Conservation (phyloP, 2,888 invertebrate species). For the Phortica okadai region DNA sequence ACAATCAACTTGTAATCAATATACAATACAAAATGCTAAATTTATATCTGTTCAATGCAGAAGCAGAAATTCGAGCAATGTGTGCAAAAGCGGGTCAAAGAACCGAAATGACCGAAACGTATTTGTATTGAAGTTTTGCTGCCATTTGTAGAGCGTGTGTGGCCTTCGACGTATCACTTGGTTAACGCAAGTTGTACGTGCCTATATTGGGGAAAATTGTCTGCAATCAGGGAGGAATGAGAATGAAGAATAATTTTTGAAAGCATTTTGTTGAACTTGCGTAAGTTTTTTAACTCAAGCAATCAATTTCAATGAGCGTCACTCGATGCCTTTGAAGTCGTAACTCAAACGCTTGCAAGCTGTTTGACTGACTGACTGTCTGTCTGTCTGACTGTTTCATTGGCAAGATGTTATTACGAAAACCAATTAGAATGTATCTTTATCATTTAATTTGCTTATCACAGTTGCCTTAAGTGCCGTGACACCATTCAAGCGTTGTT, state of each 20-base stretch:
- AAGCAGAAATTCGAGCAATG: background rate
- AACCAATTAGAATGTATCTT: constrained; percentile 25
- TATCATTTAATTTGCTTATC: constrained; percentile 51
- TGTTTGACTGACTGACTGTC: too few relatives aligned
- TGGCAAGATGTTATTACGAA: background rate
- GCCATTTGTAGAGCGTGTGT: background rate
- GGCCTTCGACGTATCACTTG: background rate
- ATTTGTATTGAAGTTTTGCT: background rate
- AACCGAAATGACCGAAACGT: background rate
- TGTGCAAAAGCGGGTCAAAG: background rate
- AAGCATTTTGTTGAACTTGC: background rate
- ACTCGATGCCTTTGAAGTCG: constrained; percentile 12
- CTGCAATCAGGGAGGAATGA: background rate
- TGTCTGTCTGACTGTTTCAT: too few relatives aligned
- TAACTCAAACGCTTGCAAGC: background rate
- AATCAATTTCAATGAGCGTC: constrained; percentile 6
- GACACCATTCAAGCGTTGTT: constrained; percentile 49
- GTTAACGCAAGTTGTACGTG: background rate
- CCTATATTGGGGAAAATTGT: background rate
- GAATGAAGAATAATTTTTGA: background rate
- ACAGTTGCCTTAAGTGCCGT: constrained; percentile 48
- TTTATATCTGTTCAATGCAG: background rate
- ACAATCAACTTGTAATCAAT: background rate
- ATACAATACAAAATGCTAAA: background rate
- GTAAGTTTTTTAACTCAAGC: background rate